These are phyloP conservation scores for Coregonus sp. DNA, from an alignment of 2,797 vertebrate species.

Conservation along the genomic window DNA sequence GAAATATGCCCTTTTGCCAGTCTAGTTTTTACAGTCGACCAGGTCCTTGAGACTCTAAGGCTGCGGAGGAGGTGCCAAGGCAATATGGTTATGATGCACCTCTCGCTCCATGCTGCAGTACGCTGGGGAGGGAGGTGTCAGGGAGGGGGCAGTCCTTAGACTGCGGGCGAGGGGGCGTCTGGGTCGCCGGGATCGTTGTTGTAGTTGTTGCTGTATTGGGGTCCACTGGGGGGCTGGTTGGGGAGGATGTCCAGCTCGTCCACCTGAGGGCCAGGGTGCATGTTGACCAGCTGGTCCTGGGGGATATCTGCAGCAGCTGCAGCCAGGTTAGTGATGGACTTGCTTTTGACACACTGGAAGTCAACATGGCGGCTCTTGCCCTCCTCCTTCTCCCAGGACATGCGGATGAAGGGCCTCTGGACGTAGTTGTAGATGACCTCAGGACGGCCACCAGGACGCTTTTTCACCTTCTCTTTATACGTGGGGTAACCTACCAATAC, in stretches of 20 bases:
- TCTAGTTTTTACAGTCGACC: conserved; percentile 66
- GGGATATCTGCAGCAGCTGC: conserved; percentile 94
- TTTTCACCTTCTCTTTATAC: conserved; percentile 98
- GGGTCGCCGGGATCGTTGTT: conserved; percentile 82
- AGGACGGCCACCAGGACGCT: conserved; percentile 89
- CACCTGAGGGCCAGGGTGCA: conserved; percentile 93
- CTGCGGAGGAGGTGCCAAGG: conserved; percentile 84
- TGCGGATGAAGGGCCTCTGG: conserved; percentile 95
- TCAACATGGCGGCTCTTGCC: conserved; percentile 96
- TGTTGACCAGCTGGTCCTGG: conserved; percentile 92
- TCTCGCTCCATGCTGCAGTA: conserved; percentile 79
- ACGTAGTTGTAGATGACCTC: conserved; percentile 99
- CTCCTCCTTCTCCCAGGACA: conserved; percentile 99
- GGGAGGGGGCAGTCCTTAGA: conserved; percentile 76
- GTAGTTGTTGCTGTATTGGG: conserved; percentile 81
- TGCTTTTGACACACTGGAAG: conserved; percentile 97
- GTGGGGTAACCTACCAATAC: conserved; percentile 88
- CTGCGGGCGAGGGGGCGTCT: conserved; percentile 86
- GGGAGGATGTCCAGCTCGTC: conserved; percentile 95
- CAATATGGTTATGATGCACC: conserved; percentile 81
- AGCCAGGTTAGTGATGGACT: conserved; percentile 94
- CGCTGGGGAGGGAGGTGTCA: conserved; percentile 70
- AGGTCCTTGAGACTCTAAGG: conserved; percentile 82
- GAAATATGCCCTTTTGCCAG: conserved; percentile 64
- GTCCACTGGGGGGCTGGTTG: conserved; percentile 81